phyloP scores from a whole-genome alignment of 2,797 vertebrate genomes.

The Schizopygopsis malacanthus region DNA sequence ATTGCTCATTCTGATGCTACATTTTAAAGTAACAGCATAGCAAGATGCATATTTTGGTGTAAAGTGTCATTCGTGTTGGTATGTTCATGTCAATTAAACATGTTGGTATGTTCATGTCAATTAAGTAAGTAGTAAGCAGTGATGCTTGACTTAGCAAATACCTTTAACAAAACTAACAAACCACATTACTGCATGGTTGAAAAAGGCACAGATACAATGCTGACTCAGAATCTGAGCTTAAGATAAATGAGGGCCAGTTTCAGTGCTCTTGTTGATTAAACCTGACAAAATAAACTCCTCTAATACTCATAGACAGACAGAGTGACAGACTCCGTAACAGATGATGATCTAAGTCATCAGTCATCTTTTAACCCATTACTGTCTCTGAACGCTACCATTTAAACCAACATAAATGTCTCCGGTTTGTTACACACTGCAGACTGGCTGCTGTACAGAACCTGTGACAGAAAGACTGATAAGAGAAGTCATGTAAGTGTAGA shows the following conservation, averaged over 20 bases:
- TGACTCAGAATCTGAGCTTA: slow-evolving; percentile 52
- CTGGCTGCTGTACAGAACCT: neutral
- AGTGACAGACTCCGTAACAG: slow-evolving; percentile 59
- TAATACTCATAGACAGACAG: slow-evolving; percentile 50
- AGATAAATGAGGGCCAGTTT: slow-evolving; percentile 50
- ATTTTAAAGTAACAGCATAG: neutral
- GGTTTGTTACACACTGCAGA: slow-evolving; percentile 15
- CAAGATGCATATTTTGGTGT: neutral
- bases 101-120: neutral
- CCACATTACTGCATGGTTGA: neutral
- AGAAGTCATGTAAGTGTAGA: slow-evolving; percentile 16
- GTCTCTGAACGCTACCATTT: neutral
- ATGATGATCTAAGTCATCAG: slow-evolving; percentile 61
- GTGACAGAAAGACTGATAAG: slow-evolving; percentile 32
- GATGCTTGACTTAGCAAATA: slow-evolving; percentile 13
- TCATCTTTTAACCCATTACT: slow-evolving; percentile 55
- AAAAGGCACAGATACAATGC: neutral
- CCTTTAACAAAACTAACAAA: neutral
- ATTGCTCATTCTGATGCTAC: neutral
- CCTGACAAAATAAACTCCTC: slow-evolving; percentile 46
- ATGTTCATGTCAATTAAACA: neutral
- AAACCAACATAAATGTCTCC: slow-evolving; percentile 8
- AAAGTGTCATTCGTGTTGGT: neutral
- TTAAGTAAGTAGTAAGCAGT: neutral
- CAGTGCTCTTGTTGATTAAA: slow-evolving; percentile 51